Percentiles rank a stretch among this genome's conserved stretches.
Conservation (phyloP, 37 sponge, comb jelly and placozoan genomes). For the Halichondria panicea region DNA sequence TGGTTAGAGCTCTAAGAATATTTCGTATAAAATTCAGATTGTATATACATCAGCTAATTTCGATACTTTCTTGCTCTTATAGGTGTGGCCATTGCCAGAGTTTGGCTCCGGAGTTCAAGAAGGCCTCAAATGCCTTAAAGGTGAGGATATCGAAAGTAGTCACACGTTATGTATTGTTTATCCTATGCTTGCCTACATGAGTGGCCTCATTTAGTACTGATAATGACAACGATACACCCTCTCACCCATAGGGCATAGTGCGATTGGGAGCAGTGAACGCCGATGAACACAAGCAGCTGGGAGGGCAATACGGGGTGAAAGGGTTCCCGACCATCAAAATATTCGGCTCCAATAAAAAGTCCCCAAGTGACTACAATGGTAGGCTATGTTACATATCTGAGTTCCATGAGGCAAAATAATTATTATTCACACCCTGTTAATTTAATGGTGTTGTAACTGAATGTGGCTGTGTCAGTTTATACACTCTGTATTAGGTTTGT, state of each 20-base stretch:
- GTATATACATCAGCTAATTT: neutral
- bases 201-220: neutral
- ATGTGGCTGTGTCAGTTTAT: neutral
- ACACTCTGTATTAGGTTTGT: too few species aligned
- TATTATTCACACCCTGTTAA: neutral
- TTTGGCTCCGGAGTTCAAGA: conserved; percentile 95
- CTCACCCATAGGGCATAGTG: conserved; percentile 75
- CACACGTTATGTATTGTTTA: neutral
- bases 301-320: conserved; percentile 77
- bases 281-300: conserved; percentile 76
- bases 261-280: conserved; percentile 94
- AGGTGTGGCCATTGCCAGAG: conserved; percentile 99
- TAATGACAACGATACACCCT: too few species aligned
- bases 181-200: neutral
- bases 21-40: neutral
- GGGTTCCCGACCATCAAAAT: conserved; percentile 99
- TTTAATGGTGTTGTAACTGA: too few species aligned
- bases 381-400: neutral
- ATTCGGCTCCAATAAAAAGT: conserved; percentile 91
- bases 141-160: neutral
- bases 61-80: neutral
- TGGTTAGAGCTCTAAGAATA: conserved; percentile 65
- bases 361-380: conserved; percentile 88
- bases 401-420: neutral
- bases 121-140: conserved; percentile 91